Evolutionary conservation across 2,888 invertebrate genomes (phyloP).

Genomic region (Stenoptilia bipunctidactyla): DNA sequence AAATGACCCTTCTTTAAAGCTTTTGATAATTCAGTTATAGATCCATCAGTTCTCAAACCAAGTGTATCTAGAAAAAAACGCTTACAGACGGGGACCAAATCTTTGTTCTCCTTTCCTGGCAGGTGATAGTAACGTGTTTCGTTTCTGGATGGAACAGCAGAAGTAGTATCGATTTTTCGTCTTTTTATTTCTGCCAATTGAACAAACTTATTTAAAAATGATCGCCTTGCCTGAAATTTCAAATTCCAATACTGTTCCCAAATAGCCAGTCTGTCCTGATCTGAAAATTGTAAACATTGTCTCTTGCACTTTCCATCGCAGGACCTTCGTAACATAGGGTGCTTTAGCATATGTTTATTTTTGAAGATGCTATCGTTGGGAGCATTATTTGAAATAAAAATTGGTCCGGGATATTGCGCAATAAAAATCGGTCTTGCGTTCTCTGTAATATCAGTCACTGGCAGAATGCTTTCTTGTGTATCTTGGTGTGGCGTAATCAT

Average conservation of each 20-base stretch:
- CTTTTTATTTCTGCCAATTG: not conserved
- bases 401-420: not conserved
- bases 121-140: not conserved
- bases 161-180: not conserved
- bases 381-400: not conserved
- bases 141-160: not conserved
- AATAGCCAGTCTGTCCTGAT: not conserved
- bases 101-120: not conserved
- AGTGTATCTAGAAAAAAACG: constrained; percentile 1
- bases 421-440: not conserved
- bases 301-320: too few relatives aligned
- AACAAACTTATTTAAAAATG: constrained; percentile 1
- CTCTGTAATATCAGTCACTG: too few relatives aligned
- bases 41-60: too few relatives aligned
- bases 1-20: too few relatives aligned
- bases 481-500: too few relatives aligned
- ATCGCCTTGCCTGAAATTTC: not conserved
- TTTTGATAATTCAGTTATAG: too few relatives aligned
- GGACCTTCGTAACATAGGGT: too few relatives aligned
- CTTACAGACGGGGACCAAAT: not conserved
- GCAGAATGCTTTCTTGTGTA: too few relatives aligned
- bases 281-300: not conserved
- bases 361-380: too few relatives aligned
- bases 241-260: not conserved
- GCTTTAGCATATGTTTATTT: too few relatives aligned